Base-by-base conservation (phyloP, 2,113 vertebrate species). In the Lepisosteus oculatus region DNA sequence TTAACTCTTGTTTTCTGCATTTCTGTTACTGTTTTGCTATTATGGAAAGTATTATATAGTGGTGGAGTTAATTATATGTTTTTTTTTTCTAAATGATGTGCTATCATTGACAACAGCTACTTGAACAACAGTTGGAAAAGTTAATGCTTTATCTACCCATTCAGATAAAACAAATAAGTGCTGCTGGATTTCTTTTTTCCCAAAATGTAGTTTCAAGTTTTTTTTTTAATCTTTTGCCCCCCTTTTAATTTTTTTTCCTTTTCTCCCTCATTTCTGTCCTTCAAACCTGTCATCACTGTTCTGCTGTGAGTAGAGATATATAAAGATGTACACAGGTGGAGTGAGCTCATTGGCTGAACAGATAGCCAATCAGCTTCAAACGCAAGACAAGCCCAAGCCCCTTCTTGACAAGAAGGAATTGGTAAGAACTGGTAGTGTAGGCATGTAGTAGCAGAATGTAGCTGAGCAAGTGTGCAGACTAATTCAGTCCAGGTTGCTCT, bases 291-390 rank as follows among this genome's bases (percentile, higher is more conserved):
- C 29, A 15, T 51, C n/a, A 72, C 56, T 86, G 79, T 80, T 73
- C 78, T 82, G 82, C 72, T 80, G 78, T 85, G 82, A 74, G 73
- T 94, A 98, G 96, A 94, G 90, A 85, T 97, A 91, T 88, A 91
- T 97, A 89, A 95, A 94, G 94, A 95, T 97, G 95, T 97, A 97
- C 92, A 97, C 95, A 69, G 95, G 95, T 76, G 97, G 94, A 79
- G 95, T 99, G 92, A 94, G 93, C 95, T 96, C 93, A 80, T 87
- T 98, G 95, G 90, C 97, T 93, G 94, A 95, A 85, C 96, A 99
- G 90, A 92, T 98, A 96, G 94, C 94, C 93, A 94, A 77, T 95
- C 96, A 95, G 93, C 94, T 98, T 90, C 94, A 96, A 83, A 91
- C 92, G 87, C 95, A 93, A 89, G 93, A 95, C 72, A 89, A 91